phyloP scores from a whole-genome alignment of 2,113 vertebrate species.

The Zapornia atra region DNA sequence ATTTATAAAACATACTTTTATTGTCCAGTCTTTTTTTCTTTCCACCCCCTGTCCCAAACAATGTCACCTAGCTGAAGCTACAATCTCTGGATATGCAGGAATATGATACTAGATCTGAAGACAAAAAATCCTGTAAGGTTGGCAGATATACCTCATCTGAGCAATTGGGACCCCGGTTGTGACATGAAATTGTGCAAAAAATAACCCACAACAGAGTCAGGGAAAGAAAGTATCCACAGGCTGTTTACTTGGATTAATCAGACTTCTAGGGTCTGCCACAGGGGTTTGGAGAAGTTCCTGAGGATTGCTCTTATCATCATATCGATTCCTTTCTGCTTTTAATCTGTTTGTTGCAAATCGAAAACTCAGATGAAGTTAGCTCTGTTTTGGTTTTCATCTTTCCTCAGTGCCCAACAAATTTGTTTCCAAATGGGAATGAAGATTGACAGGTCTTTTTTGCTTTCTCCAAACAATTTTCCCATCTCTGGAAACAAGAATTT shows the following conservation, averaged over 20 bases:
- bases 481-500: background rate
- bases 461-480: background rate
- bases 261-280: background rate
- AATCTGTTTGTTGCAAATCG: background rate
- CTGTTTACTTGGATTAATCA: constrained; percentile 5
- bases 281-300: background rate
- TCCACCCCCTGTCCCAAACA: no score
- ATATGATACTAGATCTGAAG: background rate
- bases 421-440: background rate
- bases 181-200: background rate
- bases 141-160: background rate
- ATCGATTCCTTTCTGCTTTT: constrained; percentile 19
- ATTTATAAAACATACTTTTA: background rate
- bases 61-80: background rate
- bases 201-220: background rate
- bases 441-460: background rate
- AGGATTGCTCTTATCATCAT: background rate
- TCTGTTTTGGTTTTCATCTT: background rate
- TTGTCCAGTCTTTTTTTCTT: background rate
- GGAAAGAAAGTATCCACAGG: background rate
- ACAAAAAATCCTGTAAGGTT: background rate
- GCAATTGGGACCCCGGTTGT: background rate
- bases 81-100: background rate
- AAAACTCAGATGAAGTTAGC: background rate
- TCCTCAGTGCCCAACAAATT: background rate